Conservation (phyloP, 2,113 vertebrate genomes). For the Grus americana region DNA sequence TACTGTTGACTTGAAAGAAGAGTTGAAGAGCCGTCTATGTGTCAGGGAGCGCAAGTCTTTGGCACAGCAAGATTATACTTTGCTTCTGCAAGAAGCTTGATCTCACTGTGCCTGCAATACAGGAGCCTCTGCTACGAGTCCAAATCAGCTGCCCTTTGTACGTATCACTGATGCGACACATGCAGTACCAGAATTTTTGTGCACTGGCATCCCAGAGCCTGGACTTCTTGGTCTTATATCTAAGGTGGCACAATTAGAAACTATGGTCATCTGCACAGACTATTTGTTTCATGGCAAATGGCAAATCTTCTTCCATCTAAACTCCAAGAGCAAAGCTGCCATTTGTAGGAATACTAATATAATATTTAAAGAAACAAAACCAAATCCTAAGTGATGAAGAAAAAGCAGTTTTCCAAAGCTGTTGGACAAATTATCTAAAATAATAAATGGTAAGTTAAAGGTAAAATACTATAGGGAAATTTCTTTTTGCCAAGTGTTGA, state of each 20-base stretch:
- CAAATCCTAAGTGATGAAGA: neutral
- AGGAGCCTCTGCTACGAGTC: neutral
- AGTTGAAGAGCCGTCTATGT: rapidly evolving
- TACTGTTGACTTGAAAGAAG: neutral
- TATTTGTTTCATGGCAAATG: neutral
- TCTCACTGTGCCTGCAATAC: rapidly evolving
- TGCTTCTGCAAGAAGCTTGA: neutral
- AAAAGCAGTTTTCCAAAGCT: neutral
- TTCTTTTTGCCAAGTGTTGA: neutral
- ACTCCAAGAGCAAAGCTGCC: neutral
- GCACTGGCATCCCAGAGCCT: neutral
- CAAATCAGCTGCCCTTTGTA: neutral
- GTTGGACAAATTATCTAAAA: neutral
- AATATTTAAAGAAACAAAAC: neutral
- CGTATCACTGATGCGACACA: neutral
- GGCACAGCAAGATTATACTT: neutral
- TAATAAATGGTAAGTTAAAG: neutral
- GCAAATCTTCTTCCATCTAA: neutral
- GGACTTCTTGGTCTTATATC: neutral
- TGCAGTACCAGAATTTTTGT: neutral
- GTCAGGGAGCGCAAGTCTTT: neutral
- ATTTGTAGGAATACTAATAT: neutral
- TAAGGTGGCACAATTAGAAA: neutral
- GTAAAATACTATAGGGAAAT: neutral
- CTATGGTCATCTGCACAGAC: neutral